Evolutionary conservation across 1,140 invertebrate genomes (phyloP).

Genomic region (Choristoneura fumiferana): DNA sequence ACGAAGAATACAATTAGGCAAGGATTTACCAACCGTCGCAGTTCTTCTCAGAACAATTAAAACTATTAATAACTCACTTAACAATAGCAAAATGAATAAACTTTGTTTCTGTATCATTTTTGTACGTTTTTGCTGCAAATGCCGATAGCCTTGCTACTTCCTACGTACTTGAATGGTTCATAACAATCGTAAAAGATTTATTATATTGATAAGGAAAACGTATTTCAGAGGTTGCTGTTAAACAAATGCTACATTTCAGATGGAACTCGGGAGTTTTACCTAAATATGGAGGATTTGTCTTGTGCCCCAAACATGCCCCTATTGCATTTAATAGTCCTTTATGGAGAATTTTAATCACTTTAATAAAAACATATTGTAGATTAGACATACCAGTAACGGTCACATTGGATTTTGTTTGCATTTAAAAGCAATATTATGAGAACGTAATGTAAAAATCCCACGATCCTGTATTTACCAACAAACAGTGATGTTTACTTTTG

Average conservation of each 20-base stretch:
- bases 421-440: not conserved
- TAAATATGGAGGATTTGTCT: not conserved
- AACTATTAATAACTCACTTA: constrained; percentile 6
- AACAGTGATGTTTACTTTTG: too few species aligned
- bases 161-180: not conserved
- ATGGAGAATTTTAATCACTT: not conserved
- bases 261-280: not conserved
- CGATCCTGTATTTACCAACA: too few species aligned
- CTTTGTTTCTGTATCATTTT: constrained; percentile 13
- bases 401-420: not conserved
- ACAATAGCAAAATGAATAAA: not conserved
- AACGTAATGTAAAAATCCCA: too few species aligned
- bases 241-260: not conserved
- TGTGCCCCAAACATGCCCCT: not conserved
- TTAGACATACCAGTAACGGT: not conserved
- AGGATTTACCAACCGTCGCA: too few species aligned
- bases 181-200: constrained; percentile 13
- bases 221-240: not conserved
- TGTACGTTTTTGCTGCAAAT: not conserved
- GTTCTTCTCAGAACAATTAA: not conserved
- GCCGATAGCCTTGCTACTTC: not conserved
- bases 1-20: too few species aligned
- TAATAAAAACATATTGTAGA: not conserved
- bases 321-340: not conserved
- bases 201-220: not conserved